Base-by-base conservation (phyloP, 2,888 invertebrate species). In the Mayetiola destructor region DNA sequence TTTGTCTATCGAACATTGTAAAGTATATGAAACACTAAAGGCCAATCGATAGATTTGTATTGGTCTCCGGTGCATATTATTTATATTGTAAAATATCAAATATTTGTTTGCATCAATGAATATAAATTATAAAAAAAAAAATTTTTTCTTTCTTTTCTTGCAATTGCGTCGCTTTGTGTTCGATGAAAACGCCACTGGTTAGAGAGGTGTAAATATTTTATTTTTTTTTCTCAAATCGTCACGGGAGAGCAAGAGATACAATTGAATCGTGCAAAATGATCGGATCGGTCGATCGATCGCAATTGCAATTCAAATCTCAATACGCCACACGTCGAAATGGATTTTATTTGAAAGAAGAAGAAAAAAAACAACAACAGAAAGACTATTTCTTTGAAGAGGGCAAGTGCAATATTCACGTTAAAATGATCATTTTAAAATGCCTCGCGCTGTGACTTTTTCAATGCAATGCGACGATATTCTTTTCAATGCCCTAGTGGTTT, bases 181-280 rank as follows among this genome's bases (percentile, higher is more conserved):
- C 48, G 48, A 48, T 48, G 23, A 48, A 48, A 48, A 48, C 48
- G 48, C 48, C 48, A 48, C 48, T 48, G 48, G 48, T 48, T n/a
- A 3, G 18, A 48, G 48, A 48, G 48, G 48, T 48, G 48, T 48
- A 36, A 4, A 23, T 48, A 27, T 8, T 42, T 42, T 42, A 14
- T 40, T 40, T 20, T 20, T 39, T 39, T 39, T 12, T 32, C 6
- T 12, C 32, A 12, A 32, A 20, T 5, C 6, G 10, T 39, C 18
- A 39, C 3, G 9, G n/a, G n/a, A n/a, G n/a, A n/a, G n/a, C 48
- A 48, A 27, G 27, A 48, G 48, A 48, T n/a, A n/a, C n/a, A n/a
- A n/a, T 27, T 23, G n/a, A 48, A 48, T 48, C 48, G 48, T 48
- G 48, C 48, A 48, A 27, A 27, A n/a, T 27, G 16, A 27, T 14